A percentile compares a stretch with the other conserved stretches of the same genome.
Evolutionary conservation across 2,888 invertebrate species (phyloP).

Genomic region (Meta bourneti): DNA sequence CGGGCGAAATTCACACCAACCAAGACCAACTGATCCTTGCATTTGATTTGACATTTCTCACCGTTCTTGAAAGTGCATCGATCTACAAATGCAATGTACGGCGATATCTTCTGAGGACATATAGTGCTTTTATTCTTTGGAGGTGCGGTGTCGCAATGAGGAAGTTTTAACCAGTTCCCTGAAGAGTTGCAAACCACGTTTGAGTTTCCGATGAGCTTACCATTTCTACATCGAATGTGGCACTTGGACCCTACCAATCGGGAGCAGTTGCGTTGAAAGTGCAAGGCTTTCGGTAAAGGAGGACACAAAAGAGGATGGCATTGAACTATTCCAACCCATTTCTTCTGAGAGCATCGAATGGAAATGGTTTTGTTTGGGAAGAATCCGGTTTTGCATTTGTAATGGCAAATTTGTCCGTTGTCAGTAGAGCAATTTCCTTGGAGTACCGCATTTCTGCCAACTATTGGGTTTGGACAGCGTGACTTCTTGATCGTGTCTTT

Average conservation of each 20-base stretch:
- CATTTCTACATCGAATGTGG: not conserved
- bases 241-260: not conserved
- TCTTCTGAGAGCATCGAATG: conserved; percentile 8
- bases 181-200: not conserved
- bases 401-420: conserved; percentile 17
- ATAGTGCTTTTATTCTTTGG: not conserved
- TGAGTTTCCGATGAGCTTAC: not conserved
- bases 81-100: not conserved
- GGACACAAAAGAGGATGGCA: not conserved
- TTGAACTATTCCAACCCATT: not conserved
- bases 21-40: not conserved
- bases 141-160: not conserved
- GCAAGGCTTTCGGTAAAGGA: not conserved
- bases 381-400: conserved; percentile 22
- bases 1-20: conserved; percentile 1
- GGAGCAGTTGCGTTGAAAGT: not conserved
- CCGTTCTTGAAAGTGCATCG: conserved; percentile 15
- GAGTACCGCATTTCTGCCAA: not conserved
- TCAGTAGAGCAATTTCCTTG: not conserved
- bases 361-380: not conserved
- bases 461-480: not conserved
- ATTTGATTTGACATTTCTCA: conserved; percentile 19
- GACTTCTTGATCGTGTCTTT: not conserved
- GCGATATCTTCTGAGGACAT: not conserved
- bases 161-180: conserved; percentile 2